Evolutionary conservation across 2,888 invertebrate species (phyloP), one percentile per base, ranked within the genome.

Genomic region (Cordylochernes scorpioides): DNA sequence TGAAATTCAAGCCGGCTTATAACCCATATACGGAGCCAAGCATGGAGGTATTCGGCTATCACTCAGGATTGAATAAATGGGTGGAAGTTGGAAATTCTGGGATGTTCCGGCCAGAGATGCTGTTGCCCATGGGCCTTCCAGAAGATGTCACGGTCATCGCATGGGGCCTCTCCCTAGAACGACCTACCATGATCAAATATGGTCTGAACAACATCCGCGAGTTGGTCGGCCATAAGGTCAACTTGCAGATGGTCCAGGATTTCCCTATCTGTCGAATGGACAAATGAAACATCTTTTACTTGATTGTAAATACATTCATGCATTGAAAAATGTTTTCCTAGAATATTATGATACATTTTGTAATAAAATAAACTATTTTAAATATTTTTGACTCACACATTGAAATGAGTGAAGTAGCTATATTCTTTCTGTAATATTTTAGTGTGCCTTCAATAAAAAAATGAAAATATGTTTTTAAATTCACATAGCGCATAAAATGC

Each of bases 21-120:
- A 97, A 97, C 60, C 97, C 97, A 0, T 97, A 97, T 53, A 97
- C 97, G 0, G 97, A 97, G 52, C 97, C 97, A 3, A 88, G 88
- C 47, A 94, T 97, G 94, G 97, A 97, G 59, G 80, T 97, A 37
- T 97, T 94, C 57, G 82, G 88, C 45, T 94, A 69, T 50, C 94
- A 97, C 49, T 65, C 68, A 26, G 84, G 84, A 48, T 50, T 72
- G 34, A 58, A 61, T 29, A 73, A 70, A 49, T 74, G 72, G 74
- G 72, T 75, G 28, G 73, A 77, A 55, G 57, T 94, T 36, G 97
- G 97, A 29, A 97, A 99, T 55, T 94, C 91, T 0, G 97, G 97
- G 8, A 64, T 91, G 45, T 97, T 97, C 59, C 62, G 97, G 2
- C 94, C 94, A 0, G 97, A 97, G 58, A 73, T 97, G 84, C 54